Base-by-base conservation (phyloP, 1,140 invertebrate genomes). In the Macrobrachium nipponense region DNA sequence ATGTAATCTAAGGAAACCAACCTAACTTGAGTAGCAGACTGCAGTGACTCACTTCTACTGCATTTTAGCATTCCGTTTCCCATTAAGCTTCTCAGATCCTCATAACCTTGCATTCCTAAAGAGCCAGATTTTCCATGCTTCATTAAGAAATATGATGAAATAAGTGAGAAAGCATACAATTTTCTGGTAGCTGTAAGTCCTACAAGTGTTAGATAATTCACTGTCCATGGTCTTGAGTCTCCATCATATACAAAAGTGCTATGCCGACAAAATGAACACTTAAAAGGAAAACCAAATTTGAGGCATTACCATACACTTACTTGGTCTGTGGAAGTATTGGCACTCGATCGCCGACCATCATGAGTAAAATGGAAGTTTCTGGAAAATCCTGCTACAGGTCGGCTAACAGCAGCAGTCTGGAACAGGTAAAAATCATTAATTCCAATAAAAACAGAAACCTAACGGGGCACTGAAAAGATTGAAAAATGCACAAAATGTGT, bases 331-430 rank as follows among this genome's bases (percentile, higher is more conserved):
- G 79, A 76, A 14, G 77, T 61, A 61, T 89, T 84, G 15, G 77
- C 88, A 76, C 70, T 81, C 11, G 68, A 62, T 20, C 64, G 59
- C 10, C 81, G 68, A 12, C 88, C 86, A 23, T 86, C 83, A 61
- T 87, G 80, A 44, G 86, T 87, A 82, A 89, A 89, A 51, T 87
- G 86, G 70, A 89, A 64, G 68, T 82, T 85, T 60, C 88, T 36
- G 17, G 60, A 14, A 64, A 51, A 51, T 51, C 44, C 59, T 27
- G 78, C 70, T 59, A 72, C 58, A 11, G 88, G 61, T 12, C 77
- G 77, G 64, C 77, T 73, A 10, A 86, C 27, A 4, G 66, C 77
- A 18, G 66, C 62, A 20, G 62, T 51, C 84, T 86, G 73, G 17
- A 76, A 51, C 23, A 60, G 20, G 60, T 36, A 36, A 20, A 2